Evolutionary conservation across 2,113 vertebrate genomes (phyloP).

Genomic region (zebrafish (Danio rerio)): GRCz12tu NC_133184.1:49965001-49965500

Average conservation of each 20-base stretch:
- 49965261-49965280: no score
- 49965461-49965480: no score
- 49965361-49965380: no score
- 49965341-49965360: no score
- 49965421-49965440: no score
- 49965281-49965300: no score
- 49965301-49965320: no score
- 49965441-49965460: no score
- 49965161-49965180: conserved; percentile 1
- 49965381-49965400: no score
- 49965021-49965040: background rate
- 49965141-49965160: background rate
- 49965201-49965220: background rate
- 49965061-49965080: background rate
- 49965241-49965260: background rate
- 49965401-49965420: no score
- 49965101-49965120: background rate
- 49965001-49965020: conserved; percentile 21
- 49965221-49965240: background rate
- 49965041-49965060: background rate
- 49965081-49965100: background rate
- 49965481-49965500: no score
- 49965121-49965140: background rate
- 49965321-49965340: no score
- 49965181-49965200: background rate